These are phyloP conservation scores for Notechis scutatus DNA, from an alignment of 2,113 vertebrate genomes.

Conservation along the genomic window DNA sequence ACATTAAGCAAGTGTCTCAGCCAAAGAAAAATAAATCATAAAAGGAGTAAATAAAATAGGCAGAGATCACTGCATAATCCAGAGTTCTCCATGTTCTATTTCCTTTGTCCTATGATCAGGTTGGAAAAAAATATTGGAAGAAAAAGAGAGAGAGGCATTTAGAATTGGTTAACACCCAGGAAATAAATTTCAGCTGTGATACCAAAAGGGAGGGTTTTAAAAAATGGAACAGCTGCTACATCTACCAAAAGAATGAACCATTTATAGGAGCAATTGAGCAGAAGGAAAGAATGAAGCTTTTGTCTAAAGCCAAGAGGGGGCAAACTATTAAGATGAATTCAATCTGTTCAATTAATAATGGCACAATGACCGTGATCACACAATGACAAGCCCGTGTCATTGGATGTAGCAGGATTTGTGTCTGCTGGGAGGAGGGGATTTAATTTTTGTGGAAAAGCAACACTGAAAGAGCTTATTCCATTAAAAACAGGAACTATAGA, in stretches of 20 bases:
- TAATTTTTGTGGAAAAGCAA: not conserved
- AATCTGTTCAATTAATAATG: constrained; percentile 21
- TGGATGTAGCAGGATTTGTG: constrained; percentile 14
- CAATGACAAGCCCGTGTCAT: constrained; percentile 25
- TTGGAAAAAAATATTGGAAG: not conserved
- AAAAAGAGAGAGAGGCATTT: not conserved
- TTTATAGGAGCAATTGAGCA: constrained; percentile 28
- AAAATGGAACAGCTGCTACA: constrained; percentile 24
- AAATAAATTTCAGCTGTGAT: constrained; percentile 15
- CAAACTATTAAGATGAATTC: constrained; percentile 29
- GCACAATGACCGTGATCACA: constrained; percentile 4
- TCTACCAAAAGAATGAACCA: constrained; percentile 17
- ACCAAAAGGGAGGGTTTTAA: constrained; percentile 1
- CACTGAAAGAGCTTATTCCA: not conserved
- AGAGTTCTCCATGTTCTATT: not conserved
- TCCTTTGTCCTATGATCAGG: not conserved
- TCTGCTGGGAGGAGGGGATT: constrained; percentile 12
- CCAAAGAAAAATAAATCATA: not conserved
- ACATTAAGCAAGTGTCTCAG: not conserved
- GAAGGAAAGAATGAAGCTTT: constrained; percentile 29
- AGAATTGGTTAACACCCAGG: constrained; percentile 21
- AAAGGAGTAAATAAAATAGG: not conserved
- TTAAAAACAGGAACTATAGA: not conserved
- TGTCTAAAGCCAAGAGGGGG: constrained; percentile 27
- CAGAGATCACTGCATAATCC: not conserved